Evolutionary conservation across 1,140 invertebrate genomes (phyloP), one percentile per base, ranked within the genome.

Genomic region (Dendroctonus valens): DNA sequence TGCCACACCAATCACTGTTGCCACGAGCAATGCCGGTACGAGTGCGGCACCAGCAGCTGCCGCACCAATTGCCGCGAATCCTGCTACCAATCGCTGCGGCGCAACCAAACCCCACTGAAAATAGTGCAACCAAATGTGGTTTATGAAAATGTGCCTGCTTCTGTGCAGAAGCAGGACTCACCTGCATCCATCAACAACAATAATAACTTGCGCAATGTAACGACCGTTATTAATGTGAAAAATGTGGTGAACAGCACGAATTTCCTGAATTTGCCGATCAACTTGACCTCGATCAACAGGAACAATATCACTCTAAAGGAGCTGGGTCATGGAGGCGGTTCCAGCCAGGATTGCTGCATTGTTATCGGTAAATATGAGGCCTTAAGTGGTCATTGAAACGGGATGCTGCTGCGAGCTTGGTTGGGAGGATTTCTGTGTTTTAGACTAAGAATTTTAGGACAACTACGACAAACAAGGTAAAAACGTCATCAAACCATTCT

Each of bases 221-320:
- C 75, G 0, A 78, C 75, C 5, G 68, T 78, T 0, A 78, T 78
- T 3, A 72, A 76, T 62, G 62, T 78, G 44, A 74, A 77, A 12
- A 78, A 76, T 54, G 55, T 72, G 7, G 72, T 78, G 14, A 78
- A 78, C 49, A 75, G 73, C 49, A 77, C 76, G 0, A 76, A 78
- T 54, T 8, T 75, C 4, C 67, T 78, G n/a, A 74, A 77, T 62
- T 53, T 78, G 0, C 76, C 76, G 0, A 72, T 78, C 39, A 71
- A 66, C 7, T 48, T 78, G 3, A 75, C 75, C 26, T 76, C 71
- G n/a, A 74, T 72, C 0, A 75, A 76, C 59, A 63, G 70, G 8
- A 76, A 78, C 57, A 77, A 78, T 59, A 75, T 78, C 15, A 70
- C 75, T 7, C 58, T 70, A 11, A 41, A 41, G 6, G 59, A 69